These are phyloP conservation scores for Kuschelorhynchus macadamiae DNA, from an alignment of 2,888 invertebrate genomes.

Conservation along the genomic window DNA sequence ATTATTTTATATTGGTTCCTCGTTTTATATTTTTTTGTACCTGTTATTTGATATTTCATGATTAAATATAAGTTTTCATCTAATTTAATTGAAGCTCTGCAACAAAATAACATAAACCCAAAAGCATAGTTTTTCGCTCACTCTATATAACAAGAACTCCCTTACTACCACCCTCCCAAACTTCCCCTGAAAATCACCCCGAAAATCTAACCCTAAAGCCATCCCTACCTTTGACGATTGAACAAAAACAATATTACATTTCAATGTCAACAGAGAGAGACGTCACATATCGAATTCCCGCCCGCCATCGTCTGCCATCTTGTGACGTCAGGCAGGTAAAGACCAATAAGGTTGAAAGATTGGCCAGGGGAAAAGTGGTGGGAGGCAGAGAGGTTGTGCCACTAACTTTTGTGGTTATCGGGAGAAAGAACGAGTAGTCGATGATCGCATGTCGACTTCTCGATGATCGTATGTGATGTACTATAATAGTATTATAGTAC, in stretches of 20 bases:
- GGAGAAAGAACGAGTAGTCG: constrained; percentile 41
- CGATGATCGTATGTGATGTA: constrained; percentile 28
- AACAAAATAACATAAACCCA: no score
- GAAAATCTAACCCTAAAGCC: constrained; percentile 10
- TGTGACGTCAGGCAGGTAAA: constrained; percentile 63
- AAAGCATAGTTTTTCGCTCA: no score
- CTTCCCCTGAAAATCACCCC: constrained; percentile 14
- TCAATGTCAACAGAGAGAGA: constrained; percentile 44
- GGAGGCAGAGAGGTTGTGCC: constrained; percentile 33
- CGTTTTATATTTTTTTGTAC: no score
- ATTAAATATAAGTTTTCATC: no score
- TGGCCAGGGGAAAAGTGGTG: constrained; percentile 51
- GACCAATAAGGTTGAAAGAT: constrained; percentile 57
- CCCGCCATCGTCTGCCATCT: constrained; percentile 62
- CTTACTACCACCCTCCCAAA: constrained; percentile 2
- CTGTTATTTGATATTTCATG: no score
- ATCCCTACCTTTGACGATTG: background rate
- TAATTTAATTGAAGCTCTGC: no score
- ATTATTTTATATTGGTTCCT: no score
- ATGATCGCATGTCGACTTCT: constrained; percentile 40
- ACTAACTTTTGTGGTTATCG: constrained; percentile 21
- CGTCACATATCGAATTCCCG: constrained; percentile 22
- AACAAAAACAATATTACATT: constrained; percentile 34
- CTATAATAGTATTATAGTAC: constrained; percentile 3
- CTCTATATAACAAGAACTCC: constrained; percentile 9